Evolutionary conservation across 23 tunicate genomes (phyloP).

Genomic region (Phallusia fumigata): DNA sequence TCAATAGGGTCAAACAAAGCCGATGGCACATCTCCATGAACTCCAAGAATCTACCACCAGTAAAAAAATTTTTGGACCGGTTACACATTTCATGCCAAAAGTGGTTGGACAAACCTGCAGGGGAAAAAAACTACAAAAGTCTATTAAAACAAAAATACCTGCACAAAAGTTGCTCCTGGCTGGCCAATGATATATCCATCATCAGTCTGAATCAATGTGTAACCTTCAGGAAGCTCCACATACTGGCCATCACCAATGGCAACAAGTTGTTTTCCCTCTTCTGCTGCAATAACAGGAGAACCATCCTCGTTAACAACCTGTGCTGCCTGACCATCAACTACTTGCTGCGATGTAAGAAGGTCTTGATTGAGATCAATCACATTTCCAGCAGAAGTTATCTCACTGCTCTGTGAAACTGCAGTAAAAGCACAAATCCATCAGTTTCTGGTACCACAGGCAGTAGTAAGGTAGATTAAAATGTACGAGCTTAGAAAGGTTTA

Average conservation of each 20-base stretch:
- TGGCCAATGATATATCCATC: slow-evolving; percentile 95
- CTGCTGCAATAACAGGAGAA: slow-evolving; percentile 41
- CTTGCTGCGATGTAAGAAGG: background rate
- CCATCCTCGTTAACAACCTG: slow-evolving; percentile 47
- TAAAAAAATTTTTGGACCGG: too few relatives aligned
- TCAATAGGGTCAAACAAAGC: too few relatives aligned
- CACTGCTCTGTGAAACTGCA: slow-evolving; percentile 9
- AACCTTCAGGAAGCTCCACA: slow-evolving; percentile 93
- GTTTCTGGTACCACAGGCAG: too few relatives aligned
- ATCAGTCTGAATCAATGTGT: slow-evolving; percentile 91
- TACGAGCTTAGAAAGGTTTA: too few relatives aligned
- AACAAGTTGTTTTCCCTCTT: slow-evolving; percentile 87
- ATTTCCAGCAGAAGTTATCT: background rate
- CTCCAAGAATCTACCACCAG: too few relatives aligned
- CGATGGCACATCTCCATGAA: too few relatives aligned
- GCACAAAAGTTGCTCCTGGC: slow-evolving; percentile 90
- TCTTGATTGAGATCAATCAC: slow-evolving; percentile 3
- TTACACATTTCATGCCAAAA: too few relatives aligned
- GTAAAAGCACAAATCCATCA: too few relatives aligned
- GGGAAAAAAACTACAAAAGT: too few relatives aligned
- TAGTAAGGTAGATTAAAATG: too few relatives aligned
- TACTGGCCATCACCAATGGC: slow-evolving; percentile 94
- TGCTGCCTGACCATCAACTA: slow-evolving; percentile 8
- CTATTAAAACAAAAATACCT: too few relatives aligned
- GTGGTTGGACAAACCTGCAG: too few relatives aligned